Conservation (phyloP, 2,888 invertebrate species). For the Hyppa rectilinea region DNA sequence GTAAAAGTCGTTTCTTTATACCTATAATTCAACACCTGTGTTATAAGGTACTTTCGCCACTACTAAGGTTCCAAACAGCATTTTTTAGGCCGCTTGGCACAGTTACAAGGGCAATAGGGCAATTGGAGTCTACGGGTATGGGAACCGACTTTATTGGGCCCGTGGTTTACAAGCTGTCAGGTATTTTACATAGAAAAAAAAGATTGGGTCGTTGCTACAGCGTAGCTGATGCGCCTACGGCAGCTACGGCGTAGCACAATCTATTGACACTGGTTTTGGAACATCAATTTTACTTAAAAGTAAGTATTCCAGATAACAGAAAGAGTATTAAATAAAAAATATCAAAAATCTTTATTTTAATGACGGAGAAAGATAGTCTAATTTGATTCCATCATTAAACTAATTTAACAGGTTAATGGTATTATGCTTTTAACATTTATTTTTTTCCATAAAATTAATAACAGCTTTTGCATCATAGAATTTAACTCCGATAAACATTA, state of each 20-base stretch:
- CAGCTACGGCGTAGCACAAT: slow-evolving; percentile 14
- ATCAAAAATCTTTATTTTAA: no score
- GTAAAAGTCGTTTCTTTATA: no score
- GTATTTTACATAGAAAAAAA: background rate
- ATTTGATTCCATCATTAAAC: no score
- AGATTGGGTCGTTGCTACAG: background rate
- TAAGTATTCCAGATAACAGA: no score
- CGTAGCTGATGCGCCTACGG: slow-evolving; percentile 8
- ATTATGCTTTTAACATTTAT: background rate
- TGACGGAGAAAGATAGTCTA: no score
- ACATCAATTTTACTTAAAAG: no score
- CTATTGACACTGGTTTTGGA: no score
- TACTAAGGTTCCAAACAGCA: slow-evolving; percentile 5
- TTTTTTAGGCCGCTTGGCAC: slow-evolving; percentile 58
- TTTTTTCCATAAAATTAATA: background rate
- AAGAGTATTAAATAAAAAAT: no score
- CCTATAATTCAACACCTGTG: no score
- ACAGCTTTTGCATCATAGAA: no score
- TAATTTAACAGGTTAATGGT: no score
- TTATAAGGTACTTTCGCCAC: no score
- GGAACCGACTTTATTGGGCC: slow-evolving; percentile 39
- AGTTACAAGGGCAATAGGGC: slow-evolving; percentile 65
- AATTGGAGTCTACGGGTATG: slow-evolving; percentile 67
- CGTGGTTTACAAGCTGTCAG: slow-evolving; percentile 12
- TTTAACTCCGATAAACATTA: background rate